These are phyloP conservation scores for Pygmarrhopalites habei DNA, from an alignment of 1,140 invertebrate species.

Conservation along the genomic window DNA sequence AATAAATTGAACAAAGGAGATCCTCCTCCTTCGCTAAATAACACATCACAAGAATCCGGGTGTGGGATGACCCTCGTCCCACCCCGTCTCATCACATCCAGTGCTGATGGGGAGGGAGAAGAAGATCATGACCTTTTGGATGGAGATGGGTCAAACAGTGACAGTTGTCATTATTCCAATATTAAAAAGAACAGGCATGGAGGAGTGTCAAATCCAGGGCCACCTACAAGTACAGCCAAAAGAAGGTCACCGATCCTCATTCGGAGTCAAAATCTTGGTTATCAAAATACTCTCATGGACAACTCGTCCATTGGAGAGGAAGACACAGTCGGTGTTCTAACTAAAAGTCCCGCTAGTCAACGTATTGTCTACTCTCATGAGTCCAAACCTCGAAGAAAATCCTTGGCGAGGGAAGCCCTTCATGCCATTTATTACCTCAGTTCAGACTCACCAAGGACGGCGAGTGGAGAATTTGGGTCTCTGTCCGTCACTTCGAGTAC, in stretches of 20 bases:
- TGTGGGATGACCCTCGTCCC: conserved; percentile 1
- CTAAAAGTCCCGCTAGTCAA: not conserved
- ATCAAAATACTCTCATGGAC: too few relatives aligned
- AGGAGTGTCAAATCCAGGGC: not conserved
- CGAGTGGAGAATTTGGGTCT: conserved; percentile 26
- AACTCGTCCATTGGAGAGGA: too few relatives aligned
- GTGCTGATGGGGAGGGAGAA: conserved; percentile 12
- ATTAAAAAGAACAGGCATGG: too few relatives aligned
- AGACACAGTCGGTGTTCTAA: not conserved
- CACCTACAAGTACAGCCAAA: not conserved
- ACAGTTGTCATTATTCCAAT: not conserved
- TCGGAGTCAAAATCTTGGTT: not conserved
- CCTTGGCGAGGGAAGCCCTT: conserved; percentile 33
- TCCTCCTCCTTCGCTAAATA: too few relatives aligned
- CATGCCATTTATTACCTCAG: conserved; percentile 29
- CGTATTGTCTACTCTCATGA: not conserved
- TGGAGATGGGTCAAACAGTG: not conserved
- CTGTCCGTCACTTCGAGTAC: not conserved
- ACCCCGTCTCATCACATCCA: conserved; percentile 13
- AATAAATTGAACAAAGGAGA: not conserved
- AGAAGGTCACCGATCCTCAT: not conserved
- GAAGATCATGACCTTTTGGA: not conserved
- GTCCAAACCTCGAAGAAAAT: conserved; percentile 22
- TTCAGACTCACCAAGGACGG: conserved; percentile 24
- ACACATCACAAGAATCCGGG: too few relatives aligned